A percentile compares a stretch with the other conserved stretches of the same genome.
These are phyloP conservation scores for Esox masquinongy DNA, from an alignment of 2,797 vertebrate genomes.

Conservation along the genomic window DNA sequence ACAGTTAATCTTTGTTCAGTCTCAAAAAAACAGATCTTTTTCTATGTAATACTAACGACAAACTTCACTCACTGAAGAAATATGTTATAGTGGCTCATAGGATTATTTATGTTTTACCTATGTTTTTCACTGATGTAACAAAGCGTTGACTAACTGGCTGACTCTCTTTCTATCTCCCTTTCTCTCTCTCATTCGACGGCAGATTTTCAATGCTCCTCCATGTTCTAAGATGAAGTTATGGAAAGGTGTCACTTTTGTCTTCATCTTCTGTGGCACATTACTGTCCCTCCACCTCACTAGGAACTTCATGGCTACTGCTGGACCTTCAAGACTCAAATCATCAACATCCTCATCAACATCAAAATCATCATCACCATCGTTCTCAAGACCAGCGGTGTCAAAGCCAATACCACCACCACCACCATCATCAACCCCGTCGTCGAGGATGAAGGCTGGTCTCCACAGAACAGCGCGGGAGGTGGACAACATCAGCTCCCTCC, in stretches of 20 bases:
- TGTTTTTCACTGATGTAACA: constrained; percentile 18
- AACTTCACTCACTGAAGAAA: neutral
- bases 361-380: constrained; percentile 28
- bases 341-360: constrained; percentile 39
- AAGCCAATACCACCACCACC: constrained; percentile 30
- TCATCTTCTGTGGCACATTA: constrained; percentile 88
- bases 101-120: constrained; percentile 7
- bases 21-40: neutral
- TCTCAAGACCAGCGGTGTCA: neutral
- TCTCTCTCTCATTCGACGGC: constrained; percentile 45
- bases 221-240: constrained; percentile 99
- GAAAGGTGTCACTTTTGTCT: constrained; percentile 91
- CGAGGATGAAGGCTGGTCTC: constrained; percentile 52
- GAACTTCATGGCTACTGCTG: constrained; percentile 79
- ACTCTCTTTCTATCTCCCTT: constrained; percentile 15
- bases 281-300: constrained; percentile 88
- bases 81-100: neutral
- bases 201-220: constrained; percentile 91
- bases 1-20: constrained; percentile 29
- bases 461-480: constrained; percentile 80
- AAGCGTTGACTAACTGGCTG: constrained; percentile 41
- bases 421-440: constrained; percentile 11
- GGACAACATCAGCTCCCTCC: constrained; percentile 78
- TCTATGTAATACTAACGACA: neutral
- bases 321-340: constrained; percentile 41